Evolutionary conservation across 1,140 invertebrate species (phyloP).

Genomic region (Macrocentrus cingulum): DNA sequence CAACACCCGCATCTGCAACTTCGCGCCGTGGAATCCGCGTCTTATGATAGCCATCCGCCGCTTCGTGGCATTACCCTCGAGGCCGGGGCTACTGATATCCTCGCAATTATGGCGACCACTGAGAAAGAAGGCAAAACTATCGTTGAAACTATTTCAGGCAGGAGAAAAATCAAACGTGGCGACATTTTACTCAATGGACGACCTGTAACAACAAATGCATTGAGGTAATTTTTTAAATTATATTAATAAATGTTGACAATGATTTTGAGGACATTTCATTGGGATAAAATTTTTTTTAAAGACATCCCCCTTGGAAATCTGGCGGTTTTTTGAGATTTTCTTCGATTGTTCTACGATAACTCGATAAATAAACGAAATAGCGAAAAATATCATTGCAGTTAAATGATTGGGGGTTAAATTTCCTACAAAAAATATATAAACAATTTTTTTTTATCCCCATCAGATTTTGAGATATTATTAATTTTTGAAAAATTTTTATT

Average conservation of each 20-base stretch:
- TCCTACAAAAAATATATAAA: too few relatives aligned
- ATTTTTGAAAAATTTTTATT: too few relatives aligned
- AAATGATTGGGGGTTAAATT: too few relatives aligned
- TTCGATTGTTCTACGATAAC: too few relatives aligned
- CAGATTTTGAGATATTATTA: too few relatives aligned
- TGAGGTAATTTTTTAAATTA: constrained; percentile 56
- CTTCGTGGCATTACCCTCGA: constrained; percentile 78
- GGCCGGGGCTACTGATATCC: constrained; percentile 84
- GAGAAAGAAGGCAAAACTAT: constrained; percentile 62
- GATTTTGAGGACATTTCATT: too few relatives aligned
- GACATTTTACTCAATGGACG: constrained; percentile 87
- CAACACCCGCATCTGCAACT: constrained; percentile 70
- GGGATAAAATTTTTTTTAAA: too few relatives aligned
- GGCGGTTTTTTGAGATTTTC: too few relatives aligned
- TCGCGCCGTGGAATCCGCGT: constrained; percentile 61
- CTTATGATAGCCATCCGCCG: constrained; percentile 52
- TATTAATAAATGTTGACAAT: neutral
- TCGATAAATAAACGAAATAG: too few relatives aligned
- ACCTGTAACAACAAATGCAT: constrained; percentile 68
- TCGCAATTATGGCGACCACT: constrained; percentile 84
- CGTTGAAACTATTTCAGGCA: constrained; percentile 78
- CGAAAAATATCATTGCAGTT: too few relatives aligned
- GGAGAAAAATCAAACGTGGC: constrained; percentile 68
- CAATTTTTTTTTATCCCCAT: too few relatives aligned
- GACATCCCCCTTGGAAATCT: too few relatives aligned